These are phyloP conservation scores for Philonicus albiceps DNA, from an alignment of 2,888 invertebrate genomes.

Conservation along the genomic window DNA sequence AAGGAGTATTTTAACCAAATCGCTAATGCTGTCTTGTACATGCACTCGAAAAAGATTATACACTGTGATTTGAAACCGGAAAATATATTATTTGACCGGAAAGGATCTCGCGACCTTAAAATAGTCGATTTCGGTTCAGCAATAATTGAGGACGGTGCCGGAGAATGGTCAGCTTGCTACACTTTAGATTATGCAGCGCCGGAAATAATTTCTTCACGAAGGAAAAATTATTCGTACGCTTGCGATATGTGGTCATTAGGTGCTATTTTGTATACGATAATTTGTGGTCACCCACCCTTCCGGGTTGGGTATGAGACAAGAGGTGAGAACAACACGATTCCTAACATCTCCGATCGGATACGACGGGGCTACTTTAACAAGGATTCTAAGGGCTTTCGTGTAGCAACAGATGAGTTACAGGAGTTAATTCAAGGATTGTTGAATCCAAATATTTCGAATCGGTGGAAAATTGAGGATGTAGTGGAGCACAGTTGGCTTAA, in stretches of 20 bases:
- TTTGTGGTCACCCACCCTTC: conserved; percentile 90
- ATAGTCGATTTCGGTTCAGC: conserved; percentile 98
- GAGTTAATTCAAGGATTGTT: conserved; percentile 25
- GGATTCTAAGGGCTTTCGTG: conserved; percentile 19
- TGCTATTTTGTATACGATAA: conserved; percentile 77
- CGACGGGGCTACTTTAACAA: not conserved
- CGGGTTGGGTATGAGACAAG: conserved; percentile 52
- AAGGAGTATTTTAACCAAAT: conserved; percentile 82
- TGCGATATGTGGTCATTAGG: conserved; percentile 98
- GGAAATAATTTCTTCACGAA: conserved; percentile 74
- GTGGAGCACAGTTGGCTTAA: conserved; percentile 71
- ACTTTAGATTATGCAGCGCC: conserved; percentile 91
- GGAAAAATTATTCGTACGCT: conserved; percentile 78
- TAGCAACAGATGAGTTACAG: conserved; percentile 9
- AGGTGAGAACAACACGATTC: conserved; percentile 54
- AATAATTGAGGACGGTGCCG: conserved; percentile 63
- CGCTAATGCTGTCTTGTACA: conserved; percentile 81
- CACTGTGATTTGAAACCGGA: conserved; percentile 96
- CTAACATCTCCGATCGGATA: conserved; percentile 65
- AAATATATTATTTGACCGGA: conserved; percentile 67
- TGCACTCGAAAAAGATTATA: conserved; percentile 85
- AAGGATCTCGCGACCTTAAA: conserved; percentile 69
- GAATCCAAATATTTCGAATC: conserved; percentile 3
- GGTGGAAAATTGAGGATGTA: conserved; percentile 62
- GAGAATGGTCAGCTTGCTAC: conserved; percentile 65